Base-by-base conservation (phyloP, 1,140 invertebrate species). In the Anastrepha ludens region DNA sequence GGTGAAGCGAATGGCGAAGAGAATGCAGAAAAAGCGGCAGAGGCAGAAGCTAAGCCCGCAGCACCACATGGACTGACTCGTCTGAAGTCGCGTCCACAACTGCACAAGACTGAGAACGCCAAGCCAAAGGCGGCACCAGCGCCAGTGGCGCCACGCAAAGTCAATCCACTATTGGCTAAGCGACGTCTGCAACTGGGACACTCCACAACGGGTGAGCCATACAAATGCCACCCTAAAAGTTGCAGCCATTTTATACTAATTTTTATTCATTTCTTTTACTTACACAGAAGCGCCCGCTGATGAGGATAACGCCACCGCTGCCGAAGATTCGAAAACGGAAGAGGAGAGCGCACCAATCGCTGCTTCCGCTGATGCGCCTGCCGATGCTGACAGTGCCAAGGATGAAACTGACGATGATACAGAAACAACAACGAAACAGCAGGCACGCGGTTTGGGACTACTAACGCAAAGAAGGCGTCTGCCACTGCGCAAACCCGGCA, bases 401-500 rank as follows among this genome's bases (percentile, higher is more conserved):
- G 92, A 93, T 6, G 94, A 94, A 55, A 92, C 94, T 74, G 92
- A 94, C 55, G 94, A 94, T 39, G 91, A 92, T 20, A 90, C 93
- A 7, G 93, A 94, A 89, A 91, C 92, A 20, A 92, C 91, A 87
- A 92, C 93, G 20, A 94, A 94, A 47, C 94, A 94, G 78, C 93
- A 94, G 58, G 94, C 94, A 11, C 93, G 94, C 89, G 95, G 95
- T 41, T 90, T 96, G 11, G 94, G 94, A 65, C 91, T 96, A 9
- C 88, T 96, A 7, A 94, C 95, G 0, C 94, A 95, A 58, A 94
- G 95, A 89, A 94, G 95, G 88, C 94, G 95, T 91, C 91, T 95
- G 91, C 91, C 94, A 29, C 90, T 94, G 47, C 93, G 95, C 93
- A 94, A 94, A 88, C 95, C 95, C 4, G 95, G 95, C 90, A 94